A percentile compares a stretch with the other conserved stretches of the same genome.
Conservation (phyloP, 2,113 vertebrate species). For the Cavia porcellus region DNA sequence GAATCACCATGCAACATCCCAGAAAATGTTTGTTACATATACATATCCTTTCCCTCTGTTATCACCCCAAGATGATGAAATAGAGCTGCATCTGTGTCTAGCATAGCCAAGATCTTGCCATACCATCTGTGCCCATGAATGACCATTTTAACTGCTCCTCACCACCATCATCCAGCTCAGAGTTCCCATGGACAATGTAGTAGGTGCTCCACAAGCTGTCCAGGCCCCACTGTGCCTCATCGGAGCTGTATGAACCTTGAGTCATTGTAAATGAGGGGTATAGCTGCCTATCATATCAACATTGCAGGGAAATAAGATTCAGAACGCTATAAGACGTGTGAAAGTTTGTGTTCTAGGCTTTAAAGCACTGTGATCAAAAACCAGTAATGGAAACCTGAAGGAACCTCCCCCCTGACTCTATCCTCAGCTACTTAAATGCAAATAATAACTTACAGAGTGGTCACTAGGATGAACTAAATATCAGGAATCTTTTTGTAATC, state of each 20-base stretch:
- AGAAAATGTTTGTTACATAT: neutral
- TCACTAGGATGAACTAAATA: neutral
- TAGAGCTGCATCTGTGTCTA: neutral
- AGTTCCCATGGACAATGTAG: neutral
- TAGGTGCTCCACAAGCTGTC: neutral
- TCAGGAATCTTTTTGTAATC: neutral
- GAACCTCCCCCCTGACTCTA: neutral
- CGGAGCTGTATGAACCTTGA: neutral
- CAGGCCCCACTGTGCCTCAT: neutral
- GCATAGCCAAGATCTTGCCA: neutral
- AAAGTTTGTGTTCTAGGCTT: neutral
- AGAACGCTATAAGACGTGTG: accelerated
- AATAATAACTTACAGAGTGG: neutral
- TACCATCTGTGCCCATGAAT: neutral
- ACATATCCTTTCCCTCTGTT: neutral
- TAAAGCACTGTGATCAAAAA: neutral
- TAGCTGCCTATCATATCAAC: accelerated
- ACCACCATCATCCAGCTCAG: neutral
- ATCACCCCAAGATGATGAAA: neutral
- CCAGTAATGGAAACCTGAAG: neutral
- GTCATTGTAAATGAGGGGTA: neutral
- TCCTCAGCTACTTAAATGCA: neutral
- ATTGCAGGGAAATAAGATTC: neutral
- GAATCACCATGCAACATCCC: neutral
- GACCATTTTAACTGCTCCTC: neutral